Percentiles rank a stretch among this genome's conserved stretches.
Conservation (phyloP, 2,113 vertebrate genomes). For the Serilophus lunatus region DNA sequence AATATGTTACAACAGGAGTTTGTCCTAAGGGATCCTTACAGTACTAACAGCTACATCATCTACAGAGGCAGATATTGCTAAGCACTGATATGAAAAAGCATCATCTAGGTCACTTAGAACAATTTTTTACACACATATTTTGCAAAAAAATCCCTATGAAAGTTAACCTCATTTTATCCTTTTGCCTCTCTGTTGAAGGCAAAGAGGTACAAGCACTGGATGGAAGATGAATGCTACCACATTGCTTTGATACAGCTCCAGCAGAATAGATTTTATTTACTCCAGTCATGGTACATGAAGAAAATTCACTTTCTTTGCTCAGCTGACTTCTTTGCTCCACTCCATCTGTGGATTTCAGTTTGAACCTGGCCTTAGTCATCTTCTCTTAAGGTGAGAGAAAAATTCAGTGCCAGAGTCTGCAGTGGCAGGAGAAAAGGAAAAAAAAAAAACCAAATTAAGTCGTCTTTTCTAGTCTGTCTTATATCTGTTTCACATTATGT, state of each 20-base stretch:
- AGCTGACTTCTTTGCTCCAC: neutral
- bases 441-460: neutral
- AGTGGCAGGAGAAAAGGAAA: neutral
- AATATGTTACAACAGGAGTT: conserved; percentile 37
- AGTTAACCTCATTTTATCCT: conserved; percentile 21
- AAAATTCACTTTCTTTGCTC: neutral
- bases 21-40: conserved; percentile 55
- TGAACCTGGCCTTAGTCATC: neutral
- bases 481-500: neutral
- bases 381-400: neutral
- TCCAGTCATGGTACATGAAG: neutral
- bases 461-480: neutral
- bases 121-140: conserved; percentile 49
- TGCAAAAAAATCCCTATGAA: neutral
- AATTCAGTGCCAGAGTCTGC: neutral
- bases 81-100: conserved; percentile 38
- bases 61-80: conserved; percentile 29
- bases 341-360: neutral
- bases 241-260: neutral
- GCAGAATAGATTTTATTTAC: neutral
- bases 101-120: conserved; percentile 36
- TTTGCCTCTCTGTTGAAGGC: neutral
- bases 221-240: neutral
- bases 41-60: conserved; percentile 28
- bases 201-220: neutral